A percentile compares a stretch with the other conserved stretches of the same genome.
These are phyloP conservation scores for Drosophila meridionalis DNA, from an alignment of 2,888 invertebrate genomes.

Conservation along the genomic window DNA sequence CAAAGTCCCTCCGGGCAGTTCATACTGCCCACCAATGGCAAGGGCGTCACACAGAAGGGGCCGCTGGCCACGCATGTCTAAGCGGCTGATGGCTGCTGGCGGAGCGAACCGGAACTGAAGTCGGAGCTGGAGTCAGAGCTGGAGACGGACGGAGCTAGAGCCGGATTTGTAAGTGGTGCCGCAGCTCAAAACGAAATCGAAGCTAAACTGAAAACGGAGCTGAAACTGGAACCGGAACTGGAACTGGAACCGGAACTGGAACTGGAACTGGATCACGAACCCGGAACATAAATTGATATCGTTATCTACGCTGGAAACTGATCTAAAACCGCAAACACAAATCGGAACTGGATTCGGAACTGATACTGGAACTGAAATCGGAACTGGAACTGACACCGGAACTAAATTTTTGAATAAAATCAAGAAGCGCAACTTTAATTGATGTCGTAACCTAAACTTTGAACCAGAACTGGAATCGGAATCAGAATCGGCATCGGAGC, in stretches of 20 bases:
- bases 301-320: neutral
- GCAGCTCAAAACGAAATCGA: neutral
- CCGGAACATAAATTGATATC: neutral
- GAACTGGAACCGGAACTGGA: neutral
- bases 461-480: neutral
- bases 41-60: slow-evolving; percentile 84
- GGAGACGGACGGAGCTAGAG: neutral
- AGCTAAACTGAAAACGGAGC: neutral
- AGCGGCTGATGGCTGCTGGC: slow-evolving; percentile 46
- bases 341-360: neutral
- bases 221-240: neutral
- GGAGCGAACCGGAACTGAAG: neutral
- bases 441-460: neutral
- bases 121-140: neutral
- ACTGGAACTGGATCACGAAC: neutral
- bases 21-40: slow-evolving; percentile 85
- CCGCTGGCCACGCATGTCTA: slow-evolving; percentile 88
- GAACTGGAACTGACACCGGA: neutral
- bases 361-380: neutral
- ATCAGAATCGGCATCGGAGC: neutral
- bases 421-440: neutral
- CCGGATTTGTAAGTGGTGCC: neutral
- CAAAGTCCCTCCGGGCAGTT: slow-evolving; percentile 85
- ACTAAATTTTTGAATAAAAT: neutral
- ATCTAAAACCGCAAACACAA: neutral